A percentile compares a stretch with the other conserved stretches of the same genome.
Evolutionary conservation across 2,888 invertebrate genomes (phyloP).

Genomic region (Eucriotettix oculatus): DNA sequence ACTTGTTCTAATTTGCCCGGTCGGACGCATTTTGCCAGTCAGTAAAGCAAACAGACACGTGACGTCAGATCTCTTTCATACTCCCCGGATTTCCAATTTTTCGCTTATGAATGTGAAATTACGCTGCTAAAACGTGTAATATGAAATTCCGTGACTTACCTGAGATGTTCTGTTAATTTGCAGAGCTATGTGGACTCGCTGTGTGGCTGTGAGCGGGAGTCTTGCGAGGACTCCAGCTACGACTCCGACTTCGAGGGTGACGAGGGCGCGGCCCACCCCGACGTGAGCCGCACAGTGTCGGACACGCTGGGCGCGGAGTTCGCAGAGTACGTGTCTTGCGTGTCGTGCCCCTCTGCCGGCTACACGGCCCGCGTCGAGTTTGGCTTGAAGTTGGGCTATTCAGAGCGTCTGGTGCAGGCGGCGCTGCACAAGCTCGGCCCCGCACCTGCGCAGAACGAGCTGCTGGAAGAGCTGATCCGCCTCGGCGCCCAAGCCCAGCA

Average conservation of each 20-base stretch:
- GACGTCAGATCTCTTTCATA: too few relatives aligned
- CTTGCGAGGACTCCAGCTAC: conserved; percentile 64
- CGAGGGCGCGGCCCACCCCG: conserved; percentile 38
- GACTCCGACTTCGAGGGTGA: conserved; percentile 58
- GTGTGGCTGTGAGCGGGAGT: conserved; percentile 30
- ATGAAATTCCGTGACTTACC: not conserved
- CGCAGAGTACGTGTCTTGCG: conserved; percentile 59
- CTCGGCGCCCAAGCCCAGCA: conserved; percentile 36
- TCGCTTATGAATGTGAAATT: too few relatives aligned
- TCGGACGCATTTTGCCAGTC: too few relatives aligned
- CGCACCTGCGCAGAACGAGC: conserved; percentile 70
- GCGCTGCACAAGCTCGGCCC: conserved; percentile 74
- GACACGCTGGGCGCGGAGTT: conserved; percentile 75
- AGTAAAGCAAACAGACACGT: too few relatives aligned
- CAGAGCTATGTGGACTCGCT: conserved; percentile 61
- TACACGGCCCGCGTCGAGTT: conserved; percentile 63
- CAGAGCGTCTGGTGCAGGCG: conserved; percentile 65
- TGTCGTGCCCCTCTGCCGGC: conserved; percentile 19
- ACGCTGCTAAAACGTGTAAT: too few relatives aligned
- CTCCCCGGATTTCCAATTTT: too few relatives aligned
- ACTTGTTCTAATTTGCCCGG: too few relatives aligned
- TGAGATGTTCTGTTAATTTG: conserved; percentile 19
- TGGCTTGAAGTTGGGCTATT: conserved; percentile 82
- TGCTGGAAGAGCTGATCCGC: conserved; percentile 75
- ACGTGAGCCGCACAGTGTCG: conserved; percentile 61